Conservation (phyloP, 2,113 vertebrate species). For the Motacilla alba region DNA sequence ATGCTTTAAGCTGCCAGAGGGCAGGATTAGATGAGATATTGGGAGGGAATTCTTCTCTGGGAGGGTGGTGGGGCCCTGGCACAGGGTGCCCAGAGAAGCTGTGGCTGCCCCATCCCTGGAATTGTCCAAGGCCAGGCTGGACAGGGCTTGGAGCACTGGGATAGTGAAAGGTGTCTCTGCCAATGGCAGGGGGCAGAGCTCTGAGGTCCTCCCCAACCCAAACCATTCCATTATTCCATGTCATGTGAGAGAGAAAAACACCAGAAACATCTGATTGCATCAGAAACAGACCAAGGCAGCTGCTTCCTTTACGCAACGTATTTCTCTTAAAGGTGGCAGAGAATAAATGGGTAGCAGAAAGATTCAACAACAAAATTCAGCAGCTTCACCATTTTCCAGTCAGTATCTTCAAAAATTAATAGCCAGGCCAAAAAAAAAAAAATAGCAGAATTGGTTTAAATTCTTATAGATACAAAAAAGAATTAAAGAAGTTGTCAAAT, state of each 20-base stretch:
- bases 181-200: neutral
- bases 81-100: neutral
- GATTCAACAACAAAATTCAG: neutral
- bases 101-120: neutral
- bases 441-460: neutral
- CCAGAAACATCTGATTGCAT: neutral
- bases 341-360: neutral
- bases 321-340: neutral
- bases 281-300: neutral
- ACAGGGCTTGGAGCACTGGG: fast-evolving
- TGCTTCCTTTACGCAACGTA: neutral
- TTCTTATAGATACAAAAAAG: neutral
- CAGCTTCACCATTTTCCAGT: neutral
- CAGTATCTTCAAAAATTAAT: neutral
- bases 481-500: neutral
- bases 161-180: neutral
- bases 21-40: fast-evolving
- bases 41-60: neutral
- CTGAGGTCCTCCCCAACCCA: neutral
- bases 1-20: neutral
- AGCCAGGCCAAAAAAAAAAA: neutral
- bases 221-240: neutral
- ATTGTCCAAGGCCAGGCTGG: neutral
- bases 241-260: neutral
- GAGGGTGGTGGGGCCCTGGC: fast-evolving